Base-by-base conservation (phyloP, 2,888 invertebrate species). In the Gnatocerus cornutus region DNA sequence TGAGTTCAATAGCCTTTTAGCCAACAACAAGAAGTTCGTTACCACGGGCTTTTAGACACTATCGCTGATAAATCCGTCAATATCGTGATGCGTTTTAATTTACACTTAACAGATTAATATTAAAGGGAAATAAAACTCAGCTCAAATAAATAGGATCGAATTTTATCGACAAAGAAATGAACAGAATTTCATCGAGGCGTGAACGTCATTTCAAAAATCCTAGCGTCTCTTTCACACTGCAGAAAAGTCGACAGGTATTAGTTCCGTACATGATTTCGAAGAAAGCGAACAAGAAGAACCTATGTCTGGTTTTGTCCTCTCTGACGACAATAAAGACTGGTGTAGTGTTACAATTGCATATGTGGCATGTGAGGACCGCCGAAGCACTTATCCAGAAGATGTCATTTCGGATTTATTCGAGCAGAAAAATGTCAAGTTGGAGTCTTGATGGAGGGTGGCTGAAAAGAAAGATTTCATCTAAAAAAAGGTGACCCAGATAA, bases 381-480 rank as follows among this genome's bases (percentile, higher is more conserved):
- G 73, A 10, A 9, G 73, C 67, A 52, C 67, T 67, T 70, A 70
- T 70, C 66, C 66, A 50, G 48, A 63, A 69, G 66, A 58, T 67
- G 58, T 68, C 68, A 73, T 74, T 71, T 13, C 72, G 75, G 72
- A 75, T 69, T 75, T 71, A 78, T 73, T 78, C 78, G 72, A 68
- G 71, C 74, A 79, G 81, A 82, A 82, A 82, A 80, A 77, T 80
- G 82, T 82, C 82, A 81, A 79, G 79, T 76, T 75, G 73, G 75
- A 76, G 77, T 70, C 69, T 62, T 78, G 78, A 77, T 75, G 76
- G 72, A 73, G 76, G 74, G 75, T 71, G 73, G 72, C 71, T 71
- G 66, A 71, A 52, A 70, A 52, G 46, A 71, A 53, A 73, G 72
- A 73, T 71, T 66, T 68, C 73, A 68, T 71, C 64, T 73, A 69